phyloP scores from a whole-genome alignment of 2,888 invertebrate genomes.

The Augiades crinisus region DNA sequence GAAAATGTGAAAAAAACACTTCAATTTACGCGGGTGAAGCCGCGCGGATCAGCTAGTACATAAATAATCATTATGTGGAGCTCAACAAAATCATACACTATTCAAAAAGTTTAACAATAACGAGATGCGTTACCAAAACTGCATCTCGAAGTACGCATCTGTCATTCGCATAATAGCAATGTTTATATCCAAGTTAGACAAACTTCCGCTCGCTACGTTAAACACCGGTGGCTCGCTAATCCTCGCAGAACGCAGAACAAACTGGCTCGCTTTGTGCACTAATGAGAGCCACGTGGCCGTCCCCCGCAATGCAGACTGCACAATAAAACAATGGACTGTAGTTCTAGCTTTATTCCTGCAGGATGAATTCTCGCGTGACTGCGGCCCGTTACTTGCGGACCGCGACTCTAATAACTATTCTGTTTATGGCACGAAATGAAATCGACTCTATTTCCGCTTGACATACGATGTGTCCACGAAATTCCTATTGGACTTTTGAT shows the following conservation, averaged over 20 bases:
- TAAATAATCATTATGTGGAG: no score
- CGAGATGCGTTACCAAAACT: not conserved
- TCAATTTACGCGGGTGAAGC: no score
- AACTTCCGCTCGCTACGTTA: slow-evolving; percentile 67
- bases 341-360: slow-evolving; percentile 72
- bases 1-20: no score
- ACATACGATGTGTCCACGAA: slow-evolving; percentile 3
- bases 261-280: slow-evolving; percentile 76
- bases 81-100: no score
- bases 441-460: slow-evolving; percentile 17
- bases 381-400: slow-evolving; percentile 59
- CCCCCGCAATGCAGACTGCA: slow-evolving; percentile 79
- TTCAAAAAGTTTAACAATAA: no score
- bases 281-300: slow-evolving; percentile 80
- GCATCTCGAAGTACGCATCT: slow-evolving; percentile 23
- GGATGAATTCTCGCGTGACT: slow-evolving; percentile 74
- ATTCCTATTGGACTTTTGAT: slow-evolving; percentile 6
- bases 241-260: slow-evolving; percentile 76
- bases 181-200: slow-evolving; percentile 43
- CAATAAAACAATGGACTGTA: slow-evolving; percentile 77
- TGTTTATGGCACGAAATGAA: slow-evolving; percentile 42
- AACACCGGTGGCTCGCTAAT: slow-evolving; percentile 69
- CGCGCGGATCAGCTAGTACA: no score
- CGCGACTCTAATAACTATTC: slow-evolving; percentile 50
- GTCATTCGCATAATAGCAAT: slow-evolving; percentile 31